phyloP scores from a whole-genome alignment of 92 coral and sea anemone species.

The Heliopora coerulea region DNA sequence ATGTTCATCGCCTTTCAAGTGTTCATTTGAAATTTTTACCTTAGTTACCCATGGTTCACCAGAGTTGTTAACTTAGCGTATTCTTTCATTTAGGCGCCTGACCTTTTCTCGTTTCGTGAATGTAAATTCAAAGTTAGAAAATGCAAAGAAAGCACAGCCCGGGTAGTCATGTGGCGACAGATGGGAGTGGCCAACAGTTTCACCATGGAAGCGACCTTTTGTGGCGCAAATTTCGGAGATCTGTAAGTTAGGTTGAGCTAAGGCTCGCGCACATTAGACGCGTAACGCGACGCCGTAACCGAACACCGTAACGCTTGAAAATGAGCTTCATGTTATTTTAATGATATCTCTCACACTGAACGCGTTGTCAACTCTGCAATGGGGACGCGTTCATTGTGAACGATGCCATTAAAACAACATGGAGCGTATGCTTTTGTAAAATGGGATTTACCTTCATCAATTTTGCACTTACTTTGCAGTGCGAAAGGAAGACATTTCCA shows the following conservation, averaged over 20 bases:
- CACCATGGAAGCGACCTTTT: conserved; percentile 98
- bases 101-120: conserved; percentile 92
- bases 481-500: conserved; percentile 95
- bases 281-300: too few relatives aligned
- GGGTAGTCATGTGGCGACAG: conserved; percentile 99
- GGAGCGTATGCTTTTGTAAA: too few relatives aligned
- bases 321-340: too few relatives aligned
- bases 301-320: too few relatives aligned
- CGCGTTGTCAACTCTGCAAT: too few relatives aligned
- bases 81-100: conserved; percentile 76
- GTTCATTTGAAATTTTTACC: too few relatives aligned
- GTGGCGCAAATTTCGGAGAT: conserved; percentile 98
- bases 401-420: too few relatives aligned
- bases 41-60: too few relatives aligned
- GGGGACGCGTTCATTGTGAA: too few relatives aligned
- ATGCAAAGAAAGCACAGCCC: conserved; percentile 96
- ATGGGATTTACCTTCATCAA: neutral
- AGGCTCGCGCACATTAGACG: too few relatives aligned
- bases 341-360: too few relatives aligned
- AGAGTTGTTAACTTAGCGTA: too few relatives aligned
- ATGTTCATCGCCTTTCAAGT: neutral
- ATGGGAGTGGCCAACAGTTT: conserved; percentile 92
- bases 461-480: conserved; percentile 42
- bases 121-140: conserved; percentile 97
- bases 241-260: conserved; percentile 90